Evolutionary conservation across 2,888 invertebrate genomes (phyloP).

Genomic region (Lapara coniferarum): DNA sequence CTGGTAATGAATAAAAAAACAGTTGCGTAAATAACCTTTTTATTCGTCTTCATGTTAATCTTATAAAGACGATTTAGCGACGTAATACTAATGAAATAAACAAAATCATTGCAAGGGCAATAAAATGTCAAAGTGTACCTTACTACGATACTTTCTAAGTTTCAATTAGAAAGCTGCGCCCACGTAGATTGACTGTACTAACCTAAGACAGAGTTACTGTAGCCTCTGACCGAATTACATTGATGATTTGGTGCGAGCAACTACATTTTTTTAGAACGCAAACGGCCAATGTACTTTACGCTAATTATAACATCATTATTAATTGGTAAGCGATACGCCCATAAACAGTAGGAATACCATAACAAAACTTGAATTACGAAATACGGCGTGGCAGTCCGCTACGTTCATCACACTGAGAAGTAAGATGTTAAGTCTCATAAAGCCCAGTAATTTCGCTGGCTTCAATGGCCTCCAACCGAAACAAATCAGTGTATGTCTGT

Average conservation of each 20-base stretch:
- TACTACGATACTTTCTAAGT: slow-evolving; percentile 51
- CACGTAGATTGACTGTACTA: slow-evolving; percentile 36
- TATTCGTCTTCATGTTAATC: neutral
- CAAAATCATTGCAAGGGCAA: neutral
- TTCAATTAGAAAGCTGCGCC: slow-evolving; percentile 52
- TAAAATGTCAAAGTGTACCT: slow-evolving; percentile 32
- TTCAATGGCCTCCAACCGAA: no score
- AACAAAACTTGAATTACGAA: no score
- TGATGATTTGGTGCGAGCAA: slow-evolving; percentile 14
- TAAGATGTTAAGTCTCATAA: no score
- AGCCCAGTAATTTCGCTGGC: no score
- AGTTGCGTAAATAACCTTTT: neutral
- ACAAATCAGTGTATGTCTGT: no score
- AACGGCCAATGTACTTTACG: no score
- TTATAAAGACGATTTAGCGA: neutral
- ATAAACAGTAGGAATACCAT: no score
- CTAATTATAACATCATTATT: no score
- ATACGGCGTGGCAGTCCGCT: no score
- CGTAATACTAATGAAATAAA: neutral
- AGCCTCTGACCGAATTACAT: slow-evolving; percentile 6
- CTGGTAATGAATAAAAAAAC: no score
- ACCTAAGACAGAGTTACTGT: slow-evolving; percentile 6
- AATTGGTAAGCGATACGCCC: no score
- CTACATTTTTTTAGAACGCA: neutral
- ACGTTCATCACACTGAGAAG: no score